Percentiles rank a stretch among this genome's conserved stretches.
These are phyloP conservation scores for Poecilobothrus nobilitatus DNA, from an alignment of 2,888 invertebrate species.

Conservation along the genomic window DNA sequence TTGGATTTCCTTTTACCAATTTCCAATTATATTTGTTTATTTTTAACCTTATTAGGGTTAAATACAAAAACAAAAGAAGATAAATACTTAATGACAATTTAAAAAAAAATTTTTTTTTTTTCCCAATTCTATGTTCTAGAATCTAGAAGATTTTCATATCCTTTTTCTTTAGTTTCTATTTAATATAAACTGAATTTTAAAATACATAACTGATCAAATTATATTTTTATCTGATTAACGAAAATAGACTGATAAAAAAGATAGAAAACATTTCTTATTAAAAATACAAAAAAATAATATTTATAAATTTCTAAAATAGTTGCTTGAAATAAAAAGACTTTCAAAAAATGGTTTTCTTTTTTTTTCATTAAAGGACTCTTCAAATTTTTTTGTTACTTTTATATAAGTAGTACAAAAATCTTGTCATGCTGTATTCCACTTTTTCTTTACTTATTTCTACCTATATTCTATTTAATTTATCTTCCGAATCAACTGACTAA, in stretches of 20 bases:
- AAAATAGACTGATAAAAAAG: not conserved
- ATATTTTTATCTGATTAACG: not conserved
- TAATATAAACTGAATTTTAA: not conserved
- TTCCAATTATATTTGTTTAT: not conserved
- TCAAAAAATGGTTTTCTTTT: not conserved
- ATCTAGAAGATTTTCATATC: not conserved
- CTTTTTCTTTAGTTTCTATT: not conserved
- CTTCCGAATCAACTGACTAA: too few relatives aligned
- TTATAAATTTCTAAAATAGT: too few relatives aligned
- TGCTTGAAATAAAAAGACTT: too few relatives aligned
- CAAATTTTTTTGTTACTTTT: not conserved
- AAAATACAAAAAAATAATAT: too few relatives aligned
- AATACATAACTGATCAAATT: not conserved
- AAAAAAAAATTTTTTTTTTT: too few relatives aligned
- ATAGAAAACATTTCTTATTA: too few relatives aligned
- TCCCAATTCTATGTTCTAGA: not conserved
- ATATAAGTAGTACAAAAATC: not conserved
- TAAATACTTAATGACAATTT: not conserved
- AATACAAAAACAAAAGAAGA: too few relatives aligned
- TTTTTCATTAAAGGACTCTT: not conserved
- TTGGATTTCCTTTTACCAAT: not conserved
- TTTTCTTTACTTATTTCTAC: not conserved
- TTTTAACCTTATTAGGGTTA: not conserved
- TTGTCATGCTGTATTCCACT: not conserved
- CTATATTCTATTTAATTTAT: not conserved